These are phyloP conservation scores for Gephyroberyx darwinii DNA, from an alignment of 2,797 vertebrate genomes.

Conservation along the genomic window DNA sequence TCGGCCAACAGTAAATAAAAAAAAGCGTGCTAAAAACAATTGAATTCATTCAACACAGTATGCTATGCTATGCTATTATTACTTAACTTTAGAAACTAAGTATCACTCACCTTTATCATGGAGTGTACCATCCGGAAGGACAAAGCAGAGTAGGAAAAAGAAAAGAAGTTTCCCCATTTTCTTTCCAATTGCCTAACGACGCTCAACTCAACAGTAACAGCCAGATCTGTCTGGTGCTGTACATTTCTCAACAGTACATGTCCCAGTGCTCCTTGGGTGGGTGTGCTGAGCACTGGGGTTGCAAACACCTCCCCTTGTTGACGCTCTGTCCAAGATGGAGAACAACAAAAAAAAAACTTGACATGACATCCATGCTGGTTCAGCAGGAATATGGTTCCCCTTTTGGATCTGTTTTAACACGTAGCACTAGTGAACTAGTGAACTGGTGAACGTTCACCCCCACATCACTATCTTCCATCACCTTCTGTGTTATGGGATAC, in stretches of 20 bases:
- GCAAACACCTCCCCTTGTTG: conserved; percentile 1
- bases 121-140: conserved; percentile 20
- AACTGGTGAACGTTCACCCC: not conserved
- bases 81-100: not conserved
- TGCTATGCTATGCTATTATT: too few relatives aligned
- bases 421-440: not conserved
- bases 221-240: not conserved
- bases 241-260: not conserved
- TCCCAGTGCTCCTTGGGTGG: not conserved
- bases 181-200: accelerated
- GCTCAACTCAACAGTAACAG: too few relatives aligned
- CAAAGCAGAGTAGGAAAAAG: conserved; percentile 1
- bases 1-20: too few relatives aligned
- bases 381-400: not conserved
- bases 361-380: not conserved
- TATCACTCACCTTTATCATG: conserved; percentile 52
- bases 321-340: too few relatives aligned
- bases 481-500: too few relatives aligned
- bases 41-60: not conserved
- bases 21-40: not conserved
- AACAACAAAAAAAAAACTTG: not conserved
- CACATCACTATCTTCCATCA: not conserved
- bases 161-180: conserved; percentile 45
- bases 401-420: conserved; percentile 31
- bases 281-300: not conserved